These are phyloP conservation scores for Aphidoletes aphidimyza DNA, from an alignment of 2,888 invertebrate species.

Conservation along the genomic window DNA sequence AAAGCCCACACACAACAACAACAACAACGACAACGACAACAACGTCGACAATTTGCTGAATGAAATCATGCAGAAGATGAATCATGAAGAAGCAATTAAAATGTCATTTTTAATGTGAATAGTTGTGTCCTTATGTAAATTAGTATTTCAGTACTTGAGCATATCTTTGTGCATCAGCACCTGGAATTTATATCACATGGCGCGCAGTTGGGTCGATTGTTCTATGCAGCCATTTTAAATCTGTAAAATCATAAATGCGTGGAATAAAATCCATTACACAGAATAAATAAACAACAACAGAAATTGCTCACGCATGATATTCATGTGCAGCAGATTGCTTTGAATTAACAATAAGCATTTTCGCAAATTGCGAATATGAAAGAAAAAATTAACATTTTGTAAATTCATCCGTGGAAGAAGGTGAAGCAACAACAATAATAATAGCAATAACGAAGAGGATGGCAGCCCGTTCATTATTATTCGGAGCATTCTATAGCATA, in stretches of 20 bases:
- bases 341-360: conserved; percentile 15
- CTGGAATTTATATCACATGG: too few species aligned
- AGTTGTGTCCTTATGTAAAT: background rate
- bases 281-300: too few species aligned
- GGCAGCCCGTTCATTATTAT: background rate
- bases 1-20: background rate
- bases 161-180: background rate
- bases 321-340: background rate
- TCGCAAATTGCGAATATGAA: background rate
- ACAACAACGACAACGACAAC: background rate
- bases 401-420: background rate
- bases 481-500: background rate
- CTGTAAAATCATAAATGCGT: background rate
- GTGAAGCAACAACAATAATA: background rate
- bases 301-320: background rate
- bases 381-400: background rate
- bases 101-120: background rate
- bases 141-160: background rate
- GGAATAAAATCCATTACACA: background rate
- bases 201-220: too few species aligned
- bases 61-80: conserved; percentile 13
- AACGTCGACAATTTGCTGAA: background rate
- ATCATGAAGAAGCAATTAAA: background rate
- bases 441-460: background rate
- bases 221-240: conserved; percentile 13